These are phyloP conservation scores for Battus philenor DNA, from an alignment of 1,140 invertebrate genomes.

Conservation along the genomic window DNA sequence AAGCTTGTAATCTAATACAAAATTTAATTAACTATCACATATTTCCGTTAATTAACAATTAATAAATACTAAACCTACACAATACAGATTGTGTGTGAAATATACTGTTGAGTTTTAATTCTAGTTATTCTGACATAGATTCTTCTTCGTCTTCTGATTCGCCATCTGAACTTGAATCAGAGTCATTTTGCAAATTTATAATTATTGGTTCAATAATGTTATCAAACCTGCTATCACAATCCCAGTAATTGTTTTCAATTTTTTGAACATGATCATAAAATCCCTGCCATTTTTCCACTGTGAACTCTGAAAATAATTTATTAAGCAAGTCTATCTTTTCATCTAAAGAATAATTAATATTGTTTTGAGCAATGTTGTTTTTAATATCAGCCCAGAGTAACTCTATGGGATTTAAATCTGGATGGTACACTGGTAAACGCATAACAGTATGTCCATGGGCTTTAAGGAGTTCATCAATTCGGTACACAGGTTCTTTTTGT, in stretches of 20 bases:
- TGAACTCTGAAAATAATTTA: constrained; percentile 5
- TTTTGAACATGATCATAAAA: constrained; percentile 13
- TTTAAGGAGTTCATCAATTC: constrained; percentile 13
- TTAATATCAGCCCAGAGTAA: constrained; percentile 16
- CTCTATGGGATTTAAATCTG: constrained; percentile 16
- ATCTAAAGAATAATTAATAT: neutral
- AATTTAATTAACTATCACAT: no score
- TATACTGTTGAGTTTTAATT: no score
- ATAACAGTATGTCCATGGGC: constrained; percentile 4
- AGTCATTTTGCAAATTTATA: neutral
- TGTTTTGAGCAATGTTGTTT: constrained; percentile 15
- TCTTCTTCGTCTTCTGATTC: constrained; percentile 6
- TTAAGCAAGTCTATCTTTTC: neutral
- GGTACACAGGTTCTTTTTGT: constrained; percentile 11
- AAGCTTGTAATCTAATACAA: no score
- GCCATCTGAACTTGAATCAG: constrained; percentile 1
- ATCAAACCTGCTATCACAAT: constrained; percentile 11
- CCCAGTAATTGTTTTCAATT: constrained; percentile 12
- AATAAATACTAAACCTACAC: no score
- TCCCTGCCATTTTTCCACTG: constrained; percentile 12
- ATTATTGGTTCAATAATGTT: constrained; percentile 10
- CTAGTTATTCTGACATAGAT: no score
- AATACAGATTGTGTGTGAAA: no score
- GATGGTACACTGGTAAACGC: constrained; percentile 4
- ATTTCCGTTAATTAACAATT: no score